phyloP scores from a whole-genome alignment of 2,113 vertebrate genomes.

The Sus scrofa region T2T-Sscrofa CM000824.6:206307501-206308000 shows the following conservation, averaged over 20 bases:
- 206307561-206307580: background rate
- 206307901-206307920: background rate
- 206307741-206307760: background rate
- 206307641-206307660: conserved; percentile 43
- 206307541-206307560: conserved; percentile 31
- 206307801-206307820: background rate
- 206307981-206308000: background rate
- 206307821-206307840: background rate
- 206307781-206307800: conserved; percentile 1
- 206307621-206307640: background rate
- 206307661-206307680: background rate
- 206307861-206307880: background rate
- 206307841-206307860: background rate
- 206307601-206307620: conserved; percentile 23
- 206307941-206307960: background rate
- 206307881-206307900: background rate
- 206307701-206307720: background rate
- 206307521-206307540: background rate
- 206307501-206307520: background rate
- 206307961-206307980: background rate
- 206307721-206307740: background rate
- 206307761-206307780: conserved; percentile 31
- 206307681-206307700: background rate
- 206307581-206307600: background rate
- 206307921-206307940: background rate